These are phyloP conservation scores for Geococcyx californianus DNA, from an alignment of 2,113 vertebrate species.

Conservation along the genomic window DNA sequence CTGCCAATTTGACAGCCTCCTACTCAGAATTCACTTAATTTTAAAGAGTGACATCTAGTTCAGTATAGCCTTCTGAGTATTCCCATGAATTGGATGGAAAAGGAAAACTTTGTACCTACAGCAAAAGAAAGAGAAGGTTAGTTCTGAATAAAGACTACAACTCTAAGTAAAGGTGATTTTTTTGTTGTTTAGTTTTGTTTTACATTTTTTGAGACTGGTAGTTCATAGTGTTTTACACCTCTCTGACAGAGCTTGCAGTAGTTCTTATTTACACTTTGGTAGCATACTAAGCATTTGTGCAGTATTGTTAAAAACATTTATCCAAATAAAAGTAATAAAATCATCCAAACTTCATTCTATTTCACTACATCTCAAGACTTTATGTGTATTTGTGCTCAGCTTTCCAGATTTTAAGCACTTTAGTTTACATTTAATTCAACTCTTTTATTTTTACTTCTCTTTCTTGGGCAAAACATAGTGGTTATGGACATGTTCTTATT, in stretches of 20 bases:
- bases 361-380: neutral
- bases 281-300: neutral
- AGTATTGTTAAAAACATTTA: neutral
- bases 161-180: neutral
- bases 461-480: neutral
- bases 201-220: neutral
- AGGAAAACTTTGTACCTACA: neutral
- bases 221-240: neutral
- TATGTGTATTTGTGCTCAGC: neutral
- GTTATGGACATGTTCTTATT: neutral
- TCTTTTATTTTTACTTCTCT: neutral
- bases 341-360: accelerated
- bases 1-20: neutral
- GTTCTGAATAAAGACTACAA: neutral
- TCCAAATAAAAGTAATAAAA: neutral
- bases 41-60: neutral
- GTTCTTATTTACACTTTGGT: neutral
- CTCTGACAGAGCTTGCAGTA: neutral
- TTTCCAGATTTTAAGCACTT: neutral
- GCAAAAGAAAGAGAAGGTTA: neutral
- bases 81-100: neutral
- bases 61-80: neutral
- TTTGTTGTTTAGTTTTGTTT: neutral
- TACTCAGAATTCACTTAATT: conserved; percentile 9
- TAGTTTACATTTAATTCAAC: neutral